These are phyloP conservation scores for Hypothenemus hampei DNA, from an alignment of 1,140 invertebrate genomes.

Conservation along the genomic window DNA sequence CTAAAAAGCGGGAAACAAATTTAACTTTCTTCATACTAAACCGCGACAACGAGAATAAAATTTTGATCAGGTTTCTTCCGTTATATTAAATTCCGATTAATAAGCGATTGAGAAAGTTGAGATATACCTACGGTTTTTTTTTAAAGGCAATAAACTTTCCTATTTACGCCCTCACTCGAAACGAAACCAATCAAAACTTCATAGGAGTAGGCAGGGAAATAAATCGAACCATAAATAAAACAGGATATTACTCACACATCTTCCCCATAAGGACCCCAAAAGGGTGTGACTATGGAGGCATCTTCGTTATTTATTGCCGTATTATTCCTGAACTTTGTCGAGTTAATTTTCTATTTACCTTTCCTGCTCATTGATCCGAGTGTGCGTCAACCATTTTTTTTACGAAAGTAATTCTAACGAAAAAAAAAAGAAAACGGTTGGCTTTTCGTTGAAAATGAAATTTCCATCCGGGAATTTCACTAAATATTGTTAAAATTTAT, in stretches of 20 bases:
- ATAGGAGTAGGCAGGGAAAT: conserved; percentile 6
- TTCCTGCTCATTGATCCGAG: too few species aligned
- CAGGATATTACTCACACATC: conserved; percentile 3
- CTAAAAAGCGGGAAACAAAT: conserved; percentile 12
- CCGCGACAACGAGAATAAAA: neutral
- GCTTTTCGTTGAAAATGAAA: too few species aligned
- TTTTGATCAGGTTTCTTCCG: too few species aligned
- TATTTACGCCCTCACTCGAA: neutral
- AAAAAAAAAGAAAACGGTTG: too few species aligned
- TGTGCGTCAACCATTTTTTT: too few species aligned
- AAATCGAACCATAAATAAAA: conserved; percentile 20
- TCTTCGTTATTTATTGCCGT: conserved; percentile 20
- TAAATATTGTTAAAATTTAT: too few species aligned
- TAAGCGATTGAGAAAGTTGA: neutral
- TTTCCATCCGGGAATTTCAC: too few species aligned
- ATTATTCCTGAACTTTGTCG: conserved; percentile 14
- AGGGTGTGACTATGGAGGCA: conserved; percentile 20
- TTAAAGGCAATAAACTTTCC: neutral
- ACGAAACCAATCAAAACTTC: conserved; percentile 8
- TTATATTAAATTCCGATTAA: neutral
- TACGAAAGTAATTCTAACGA: too few species aligned
- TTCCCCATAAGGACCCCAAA: conserved; percentile 2
- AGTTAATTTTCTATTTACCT: conserved; percentile 13
- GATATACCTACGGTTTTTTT: neutral
- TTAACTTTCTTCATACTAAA: conserved; percentile 16